Evolutionary conservation across 2,113 vertebrate genomes (phyloP).

Genomic region (Corythornis madagascariensis): DNA sequence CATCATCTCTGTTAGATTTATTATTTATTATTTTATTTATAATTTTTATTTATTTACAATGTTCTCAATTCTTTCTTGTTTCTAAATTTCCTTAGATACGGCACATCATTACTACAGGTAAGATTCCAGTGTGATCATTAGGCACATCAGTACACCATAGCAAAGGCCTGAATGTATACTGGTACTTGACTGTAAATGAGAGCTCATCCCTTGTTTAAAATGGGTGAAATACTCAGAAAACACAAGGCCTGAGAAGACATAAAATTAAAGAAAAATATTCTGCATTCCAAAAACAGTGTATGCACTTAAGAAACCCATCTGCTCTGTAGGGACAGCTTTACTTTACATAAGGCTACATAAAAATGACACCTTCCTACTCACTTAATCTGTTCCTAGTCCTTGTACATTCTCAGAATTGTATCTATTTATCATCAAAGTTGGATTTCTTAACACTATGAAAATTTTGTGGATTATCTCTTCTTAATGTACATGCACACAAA

Average conservation of each 20-base stretch:
- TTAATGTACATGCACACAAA: neutral
- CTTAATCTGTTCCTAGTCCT: conserved; percentile 58
- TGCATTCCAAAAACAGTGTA: neutral
- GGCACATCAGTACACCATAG: neutral
- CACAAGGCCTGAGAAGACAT: neutral
- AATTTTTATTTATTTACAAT: neutral
- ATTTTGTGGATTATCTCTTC: neutral
- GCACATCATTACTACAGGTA: neutral
- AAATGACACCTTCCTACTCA: conserved; percentile 49
- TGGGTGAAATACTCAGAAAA: neutral
- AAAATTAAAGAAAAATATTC: neutral
- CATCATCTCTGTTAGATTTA: neutral
- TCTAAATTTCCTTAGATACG: neutral
- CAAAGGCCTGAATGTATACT: neutral
- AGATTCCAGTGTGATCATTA: neutral
- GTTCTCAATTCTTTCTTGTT: neutral
- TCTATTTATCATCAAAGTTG: conserved; percentile 19
- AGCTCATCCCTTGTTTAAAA: neutral
- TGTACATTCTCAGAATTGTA: neutral
- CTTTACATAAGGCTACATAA: conserved; percentile 18
- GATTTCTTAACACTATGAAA: conserved; percentile 31
- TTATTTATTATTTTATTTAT: too few species aligned
- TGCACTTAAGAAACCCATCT: conserved; percentile 52
- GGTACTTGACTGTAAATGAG: neutral
- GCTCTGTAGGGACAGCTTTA: conserved; percentile 41